Evolutionary conservation across 2,888 invertebrate genomes (phyloP), one percentile per base, ranked within the genome.

Genomic region (Spicauda simplicius): DNA sequence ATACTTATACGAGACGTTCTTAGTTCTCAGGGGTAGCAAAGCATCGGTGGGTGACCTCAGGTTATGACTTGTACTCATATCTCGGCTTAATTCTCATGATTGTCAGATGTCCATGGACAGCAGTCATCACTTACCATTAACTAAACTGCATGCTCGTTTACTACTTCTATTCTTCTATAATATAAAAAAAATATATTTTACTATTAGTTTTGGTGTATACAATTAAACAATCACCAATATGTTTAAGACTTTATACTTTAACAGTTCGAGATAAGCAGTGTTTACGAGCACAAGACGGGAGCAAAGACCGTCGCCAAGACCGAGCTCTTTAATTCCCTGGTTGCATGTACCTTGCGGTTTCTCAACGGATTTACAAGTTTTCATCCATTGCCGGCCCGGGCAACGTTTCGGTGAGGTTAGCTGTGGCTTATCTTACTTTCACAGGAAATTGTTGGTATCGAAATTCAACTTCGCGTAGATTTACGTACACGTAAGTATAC

Each of bases 281-380:
- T 61, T 61, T 52, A 61, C 37, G 50, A 54, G 62, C 16, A 53
- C 53, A 53, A 54, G 30, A 33, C 18, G 19, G 59, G 16, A 58
- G 57, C 52, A 68, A 70, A 75, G 71, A 71, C 71, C 66, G 74
- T 71, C 60, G 68, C 71, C 73, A 76, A 77, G 69, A 71, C 59
- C 72, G 70, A 74, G 73, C 72, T 72, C 74, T 74, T 77, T 81
- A 80, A 79, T 76, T 77, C 80, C 76, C 69, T 64, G 78, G 77
- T 84, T 80, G 83, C 83, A 80, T 87, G 84, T 84, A 81, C 83
- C 82, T 84, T 87, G 88, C 80, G 88, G 88, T 88, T 81, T 73
- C 80, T 77, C 79, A 74, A 74, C 75, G 87, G 90, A 90, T 90
- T 91, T 87, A 84, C 81, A 89, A 91, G 88, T 90, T 90, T 87